Evolutionary conservation across 2,888 invertebrate species (phyloP).

Genomic region (Fabriciana adippe): DNA sequence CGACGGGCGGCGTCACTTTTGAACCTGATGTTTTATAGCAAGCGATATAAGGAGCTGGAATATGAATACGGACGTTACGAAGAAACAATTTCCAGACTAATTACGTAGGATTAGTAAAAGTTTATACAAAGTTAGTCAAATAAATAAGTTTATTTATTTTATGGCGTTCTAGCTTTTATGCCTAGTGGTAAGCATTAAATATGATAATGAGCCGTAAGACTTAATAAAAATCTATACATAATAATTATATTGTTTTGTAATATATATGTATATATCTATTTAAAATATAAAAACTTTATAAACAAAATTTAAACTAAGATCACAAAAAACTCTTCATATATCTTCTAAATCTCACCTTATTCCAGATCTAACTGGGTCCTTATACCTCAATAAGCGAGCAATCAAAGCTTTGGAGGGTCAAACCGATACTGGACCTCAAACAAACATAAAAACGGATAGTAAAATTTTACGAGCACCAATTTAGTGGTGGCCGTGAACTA

Average conservation of each 20-base stretch:
- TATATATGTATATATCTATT: too few species aligned
- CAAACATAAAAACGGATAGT: slow-evolving; percentile 77
- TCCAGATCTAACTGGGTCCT: slow-evolving; percentile 28
- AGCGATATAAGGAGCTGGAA: slow-evolving; percentile 20
- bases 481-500: slow-evolving; percentile 66
- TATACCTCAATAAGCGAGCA: slow-evolving; percentile 55
- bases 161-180: too few species aligned
- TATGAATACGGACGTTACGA: slow-evolving; percentile 9
- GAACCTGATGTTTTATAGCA: slow-evolving; percentile 36
- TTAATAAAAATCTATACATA: too few species aligned
- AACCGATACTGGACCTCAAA: slow-evolving; percentile 72
- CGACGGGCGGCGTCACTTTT: slow-evolving; percentile 42
- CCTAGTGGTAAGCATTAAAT: too few species aligned
- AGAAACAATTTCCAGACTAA: slow-evolving; percentile 4
- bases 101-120: slow-evolving; percentile 10
- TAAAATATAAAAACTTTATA: too few species aligned
- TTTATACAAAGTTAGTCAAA: slow-evolving; percentile 11
- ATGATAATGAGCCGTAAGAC: too few species aligned
- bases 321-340: background rate
- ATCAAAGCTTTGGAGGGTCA: slow-evolving; percentile 67
- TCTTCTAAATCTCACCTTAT: slow-evolving; percentile 12
- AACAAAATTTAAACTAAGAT: too few species aligned
- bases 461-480: slow-evolving; percentile 71
- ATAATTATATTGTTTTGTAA: too few species aligned
- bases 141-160: background rate